Evolutionary conservation across 2,113 vertebrate species (phyloP), one percentile per base, ranked within the genome.

Genomic region (Amphiprion percula): DNA sequence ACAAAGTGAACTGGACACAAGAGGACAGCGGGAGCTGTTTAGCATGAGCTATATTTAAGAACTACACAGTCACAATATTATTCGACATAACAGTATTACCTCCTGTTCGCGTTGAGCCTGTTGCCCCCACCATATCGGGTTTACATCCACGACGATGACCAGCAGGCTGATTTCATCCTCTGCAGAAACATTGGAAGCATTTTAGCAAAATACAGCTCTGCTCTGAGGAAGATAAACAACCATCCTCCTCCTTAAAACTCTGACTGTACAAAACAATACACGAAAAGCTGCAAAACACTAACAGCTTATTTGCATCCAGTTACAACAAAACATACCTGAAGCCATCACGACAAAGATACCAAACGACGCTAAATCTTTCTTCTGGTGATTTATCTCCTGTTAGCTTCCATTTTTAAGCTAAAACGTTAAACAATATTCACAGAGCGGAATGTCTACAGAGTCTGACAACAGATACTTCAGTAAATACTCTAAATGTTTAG

Each of bases 81-180:
- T 19, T 2, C 49, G 6, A 56, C 8, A 19, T 26, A 3, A 15
- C 1, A 1, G 33, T 59, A 79, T 0, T 93, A 99, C 97, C 96
- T 96, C 90, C 4, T 96, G 95, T 21, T 96, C 95, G 21, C 93
- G 94, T 1, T 97, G 93, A 0, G 95, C 94, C 79, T 95, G 97
- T 88, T 98, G 97, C 0, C 98, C 98, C 98, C 98, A 99, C 98
- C 98, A 99, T 72, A 99, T 95, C 0, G 98, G 98, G 82, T 98
- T 99, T 24, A 97, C 94, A 84, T 99, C 98, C 17, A 99, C 77
- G 24, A 99, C 71, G 52, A 98, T 84, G 46, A 99, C 96, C 81
- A 99, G 92, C 78, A 99, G 93, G 74, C 90, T 98, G 68, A 96
- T 70, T 39, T 99, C 98, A 17, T 98, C 97, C 10, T 99, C 97